Evolutionary conservation across 1,140 invertebrate genomes (phyloP), one percentile per base, ranked within the genome.

Genomic region (Holotrichia oblita): DNA sequence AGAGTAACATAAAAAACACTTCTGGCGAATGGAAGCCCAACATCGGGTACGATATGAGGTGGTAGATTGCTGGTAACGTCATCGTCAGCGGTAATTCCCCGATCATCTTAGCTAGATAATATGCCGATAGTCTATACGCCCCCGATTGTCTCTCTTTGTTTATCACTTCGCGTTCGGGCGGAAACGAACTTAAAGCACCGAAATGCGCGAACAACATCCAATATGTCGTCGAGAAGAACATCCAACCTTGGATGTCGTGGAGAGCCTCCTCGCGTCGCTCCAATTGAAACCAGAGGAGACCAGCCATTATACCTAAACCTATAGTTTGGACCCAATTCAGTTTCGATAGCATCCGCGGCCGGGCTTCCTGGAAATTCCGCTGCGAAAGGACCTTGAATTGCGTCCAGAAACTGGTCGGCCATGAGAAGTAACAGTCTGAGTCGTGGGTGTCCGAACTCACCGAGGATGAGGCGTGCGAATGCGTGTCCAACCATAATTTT

Each of bases 171-270:
- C 93, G 89, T 87, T 96, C 95, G 44, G 92, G 89, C 74, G 94
- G 94, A 91, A 95, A 90, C 86, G 94, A 93, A 83, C 93, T 92
- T 17, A 96, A 89, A 77, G 94, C 93, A 82, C 94, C 93, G 84
- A 96, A 96, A 78, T 95, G 89, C 14, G 94, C 92, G 85, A 95
- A 95, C 40, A 96, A 88, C 93, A 95, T 96, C 94, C 94, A 96
- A 84, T 96, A 96, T 27, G 93, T 95, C 27, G 93, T 93, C 22
- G 94, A 94, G 87, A 95, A 96, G 85, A 96, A 96, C 92, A 95
- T 94, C 93, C 93, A 95, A 59, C 94, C 95, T 87, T 94, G 93
- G 40, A 96, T 92, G 86, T 96, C 94, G 78, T 93, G 91, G 34
- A 96, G 88, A 6, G 92, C 91, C 80, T 93, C 91, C 86, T 96